phyloP scores from a whole-genome alignment of 2,113 vertebrate species.

The Balaenoptera acutorostrata region DNA sequence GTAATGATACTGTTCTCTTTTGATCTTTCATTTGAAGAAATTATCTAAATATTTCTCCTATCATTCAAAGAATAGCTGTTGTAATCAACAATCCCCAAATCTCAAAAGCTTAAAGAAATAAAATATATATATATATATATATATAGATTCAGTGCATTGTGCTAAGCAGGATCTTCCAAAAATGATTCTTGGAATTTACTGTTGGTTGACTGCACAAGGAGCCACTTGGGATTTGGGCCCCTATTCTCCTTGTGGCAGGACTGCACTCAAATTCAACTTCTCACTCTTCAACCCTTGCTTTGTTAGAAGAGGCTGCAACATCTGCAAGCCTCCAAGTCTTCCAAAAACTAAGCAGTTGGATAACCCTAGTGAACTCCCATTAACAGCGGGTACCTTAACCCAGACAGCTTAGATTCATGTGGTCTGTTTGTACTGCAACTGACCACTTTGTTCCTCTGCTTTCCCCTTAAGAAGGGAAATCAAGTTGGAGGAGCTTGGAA shows the following conservation, averaged over 20 bases:
- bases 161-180: background rate
- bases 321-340: background rate
- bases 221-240: accelerated
- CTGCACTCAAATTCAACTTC: background rate
- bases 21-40: background rate
- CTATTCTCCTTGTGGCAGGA: background rate
- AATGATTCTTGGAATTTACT: background rate
- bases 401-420: background rate
- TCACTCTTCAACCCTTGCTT: background rate
- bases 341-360: background rate
- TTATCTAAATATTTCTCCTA: background rate
- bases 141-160: background rate
- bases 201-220: background rate
- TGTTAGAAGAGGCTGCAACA: background rate
- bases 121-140: too few species aligned
- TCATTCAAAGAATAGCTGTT: background rate
- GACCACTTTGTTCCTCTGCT: background rate
- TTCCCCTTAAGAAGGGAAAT: background rate
- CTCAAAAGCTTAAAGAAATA: background rate
- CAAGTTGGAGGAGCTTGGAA: background rate
- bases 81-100: background rate
- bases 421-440: background rate
- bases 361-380: background rate
- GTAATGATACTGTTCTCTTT: background rate
- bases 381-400: background rate